A percentile compares a stretch with the other conserved stretches of the same genome.
phyloP scores from a whole-genome alignment of 1,140 invertebrate species.

The Halesus radiatus region DNA sequence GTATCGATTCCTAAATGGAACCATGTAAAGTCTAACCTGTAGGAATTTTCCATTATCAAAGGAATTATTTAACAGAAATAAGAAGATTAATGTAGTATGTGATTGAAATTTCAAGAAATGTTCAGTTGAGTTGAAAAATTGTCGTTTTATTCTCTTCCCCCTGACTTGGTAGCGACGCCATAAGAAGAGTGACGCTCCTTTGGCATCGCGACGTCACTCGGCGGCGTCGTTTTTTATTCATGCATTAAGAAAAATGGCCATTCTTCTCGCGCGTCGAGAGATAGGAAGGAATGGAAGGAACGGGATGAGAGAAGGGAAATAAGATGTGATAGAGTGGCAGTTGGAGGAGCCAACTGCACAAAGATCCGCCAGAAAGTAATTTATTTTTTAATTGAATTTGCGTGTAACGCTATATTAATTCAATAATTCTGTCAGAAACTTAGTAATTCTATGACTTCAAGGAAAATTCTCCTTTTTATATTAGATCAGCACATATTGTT shows the following conservation, averaged over 20 bases:
- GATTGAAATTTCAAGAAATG: slow-evolving; percentile 19
- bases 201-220: slow-evolving; percentile 19
- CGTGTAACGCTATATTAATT: too few relatives aligned
- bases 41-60: not conserved
- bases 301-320: not conserved
- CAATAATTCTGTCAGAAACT: too few relatives aligned
- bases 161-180: slow-evolving; percentile 24
- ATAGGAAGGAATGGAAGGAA: not conserved
- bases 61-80: not conserved
- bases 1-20: too few relatives aligned
- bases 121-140: slow-evolving; percentile 25
- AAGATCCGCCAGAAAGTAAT: slow-evolving; percentile 6
- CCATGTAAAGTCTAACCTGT: too few relatives aligned
- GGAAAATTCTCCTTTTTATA: too few relatives aligned
- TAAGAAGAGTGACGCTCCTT: slow-evolving; percentile 19
- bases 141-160: slow-evolving; percentile 28
- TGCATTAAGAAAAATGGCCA: slow-evolving; percentile 35
- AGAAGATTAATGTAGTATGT: slow-evolving; percentile 3
- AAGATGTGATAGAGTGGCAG: slow-evolving; percentile 7
- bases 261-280: slow-evolving; percentile 3
- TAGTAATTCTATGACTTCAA: too few relatives aligned
- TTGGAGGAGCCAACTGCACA: not conserved
- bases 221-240: slow-evolving; percentile 34
- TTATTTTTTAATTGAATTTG: slow-evolving; percentile 14
- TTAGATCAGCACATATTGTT: too few relatives aligned